A percentile compares a stretch with the other conserved stretches of the same genome.
phyloP scores from a whole-genome alignment of 2,888 invertebrate species.

The Trisateles emortualis region DNA sequence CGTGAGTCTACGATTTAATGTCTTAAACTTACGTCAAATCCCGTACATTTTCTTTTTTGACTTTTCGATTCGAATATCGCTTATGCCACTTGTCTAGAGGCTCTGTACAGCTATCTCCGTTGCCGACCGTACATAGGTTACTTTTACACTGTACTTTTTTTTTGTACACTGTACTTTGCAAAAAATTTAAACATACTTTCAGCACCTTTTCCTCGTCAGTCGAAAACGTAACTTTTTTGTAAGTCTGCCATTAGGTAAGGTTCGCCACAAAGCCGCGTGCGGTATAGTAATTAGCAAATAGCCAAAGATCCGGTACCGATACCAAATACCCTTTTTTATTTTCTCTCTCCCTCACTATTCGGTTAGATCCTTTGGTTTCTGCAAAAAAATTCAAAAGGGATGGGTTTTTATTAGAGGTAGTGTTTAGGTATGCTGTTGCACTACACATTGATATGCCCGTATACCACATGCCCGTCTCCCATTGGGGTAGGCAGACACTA shows the following conservation, averaged over 20 bases:
- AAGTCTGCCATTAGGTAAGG: slow-evolving; percentile 36
- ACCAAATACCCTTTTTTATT: slow-evolving; percentile 46
- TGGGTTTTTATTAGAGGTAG: slow-evolving; percentile 9
- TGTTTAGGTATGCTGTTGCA: background rate
- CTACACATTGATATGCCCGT: background rate
- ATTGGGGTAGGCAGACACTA: no score
- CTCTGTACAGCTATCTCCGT: no score
- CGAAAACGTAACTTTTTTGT: slow-evolving; percentile 32
- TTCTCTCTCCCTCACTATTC: slow-evolving; percentile 49
- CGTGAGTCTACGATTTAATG: no score
- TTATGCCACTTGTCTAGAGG: no score
- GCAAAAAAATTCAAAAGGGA: slow-evolving; percentile 37
- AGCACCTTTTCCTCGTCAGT: slow-evolving; percentile 24
- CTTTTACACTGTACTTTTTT: no score
- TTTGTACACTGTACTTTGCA: no score
- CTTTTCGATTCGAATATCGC: no score
- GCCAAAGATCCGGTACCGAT: slow-evolving; percentile 65
- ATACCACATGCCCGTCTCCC: no score
- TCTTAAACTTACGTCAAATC: no score
- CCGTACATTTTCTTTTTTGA: no score
- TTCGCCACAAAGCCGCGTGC: slow-evolving; percentile 60
- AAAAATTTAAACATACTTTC: slow-evolving; percentile 2
- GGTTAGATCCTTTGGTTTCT: slow-evolving; percentile 49
- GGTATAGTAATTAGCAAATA: slow-evolving; percentile 81
- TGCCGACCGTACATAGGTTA: no score